Evolutionary conservation across 2,797 vertebrate species (phyloP), one percentile per base, ranked within the genome.

Genomic region (Clarias pachynema): DNA sequence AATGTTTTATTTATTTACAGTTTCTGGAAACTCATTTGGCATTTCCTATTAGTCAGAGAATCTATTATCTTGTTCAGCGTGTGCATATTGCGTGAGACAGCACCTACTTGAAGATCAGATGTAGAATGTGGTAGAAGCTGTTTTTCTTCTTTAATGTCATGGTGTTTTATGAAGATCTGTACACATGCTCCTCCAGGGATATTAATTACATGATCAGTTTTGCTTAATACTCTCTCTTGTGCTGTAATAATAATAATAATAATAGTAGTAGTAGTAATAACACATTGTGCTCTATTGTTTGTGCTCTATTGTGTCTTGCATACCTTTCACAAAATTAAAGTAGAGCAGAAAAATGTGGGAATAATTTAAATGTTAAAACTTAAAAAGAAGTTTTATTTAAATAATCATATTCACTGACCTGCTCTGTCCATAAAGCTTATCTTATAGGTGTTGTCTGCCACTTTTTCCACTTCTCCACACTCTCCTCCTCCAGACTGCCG

Each of bases 161-260:
- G 86, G 26, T n/a, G 68, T 6, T 74, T 89, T 60, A 94, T 78
- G 0, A 34, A 87, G 14, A 94, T 75, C 1, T 0, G 7, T 0
- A 91, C 5, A 0, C 89, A 79, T 20, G 88, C 85, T 5, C 0
- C 18, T 56, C 34, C 73, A 26, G 87, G 70, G n/a, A 92, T 77
- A 0, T 2, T 44, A n/a, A 94, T 56, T 0, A 2, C 59, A 77
- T 94, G 93, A 53, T 86, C 74, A 44, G 87, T 89, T 34, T 66
- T 91, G 7, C 73, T 49, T 77, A 94, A 82, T 66, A 94, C 91
- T 31, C 90, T 91, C 84, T 93, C 87, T 31, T 92, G 92, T 20
- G 68, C 93, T 94, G 8, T 72, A 60, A 77, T 37, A 84, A 22
- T 16, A 63, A 29, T 15, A 56, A 53, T 12, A 20, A 16, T 22